Base-by-base conservation (phyloP, 2,797 vertebrate species). In the Falco naumanni region DNA sequence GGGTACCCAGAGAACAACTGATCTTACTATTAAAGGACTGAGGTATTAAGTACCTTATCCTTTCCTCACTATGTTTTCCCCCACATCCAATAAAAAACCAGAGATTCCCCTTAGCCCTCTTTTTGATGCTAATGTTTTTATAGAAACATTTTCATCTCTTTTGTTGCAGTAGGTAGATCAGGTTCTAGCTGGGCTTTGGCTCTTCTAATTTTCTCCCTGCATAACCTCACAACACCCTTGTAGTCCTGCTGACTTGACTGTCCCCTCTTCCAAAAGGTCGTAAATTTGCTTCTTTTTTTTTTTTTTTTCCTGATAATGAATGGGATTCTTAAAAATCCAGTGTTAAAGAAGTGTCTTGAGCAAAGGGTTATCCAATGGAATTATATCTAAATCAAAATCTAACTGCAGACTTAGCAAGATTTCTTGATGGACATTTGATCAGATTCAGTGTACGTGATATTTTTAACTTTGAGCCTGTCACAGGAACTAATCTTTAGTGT, bases 341-440 rank as follows among this genome's bases (percentile, higher is more conserved):
- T 54, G 18, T 72, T 72, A 63, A 57, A 72, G 28, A 72, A 43
- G 21, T 59, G 11, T 54, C 45, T 54, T 64, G 28, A 77, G 33
- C 21, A 86, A 78, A 69, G 11, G 7, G 15, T 22, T 69, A 59
- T 75, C 48, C 21, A 54, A 16, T 18, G 26, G 18, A 26, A 59
- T 60, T 75, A 75, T 51, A 88, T 69, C 50, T 70, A 68, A 87
- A 89, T 70, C 56, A 83, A 92, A 89, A 79, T 85, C 89, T 86
- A 69, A 70, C 41, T 74, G 18, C 20, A 89, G 22, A 43, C 13
- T 53, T 72, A n/a, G 20, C 0, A 11, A 81, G 25, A 71, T 60
- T 71, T 81, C 47, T 71, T 84, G 50, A 72, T 60, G n/a, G 47
- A 31, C 14, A 31, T 76, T 85, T 91, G 33, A 69, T 9, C 9